Evolutionary conservation across 2,888 invertebrate genomes (phyloP).

Genomic region (Cataglyphis cursor): DNA sequence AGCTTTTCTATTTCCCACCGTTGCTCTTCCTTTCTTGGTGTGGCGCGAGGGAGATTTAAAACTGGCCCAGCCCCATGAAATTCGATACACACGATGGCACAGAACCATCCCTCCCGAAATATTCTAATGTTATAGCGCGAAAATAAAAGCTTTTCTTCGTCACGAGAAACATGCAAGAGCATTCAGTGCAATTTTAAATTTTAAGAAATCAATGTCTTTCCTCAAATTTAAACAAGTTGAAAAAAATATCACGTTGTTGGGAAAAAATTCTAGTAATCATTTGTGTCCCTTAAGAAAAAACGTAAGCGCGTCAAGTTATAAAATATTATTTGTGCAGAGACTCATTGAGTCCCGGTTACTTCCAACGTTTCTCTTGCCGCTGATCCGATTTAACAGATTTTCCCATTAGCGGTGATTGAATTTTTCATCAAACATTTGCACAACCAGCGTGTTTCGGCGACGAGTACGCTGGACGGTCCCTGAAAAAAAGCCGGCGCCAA

Average conservation of each 20-base stretch:
- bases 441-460: slow-evolving; percentile 19
- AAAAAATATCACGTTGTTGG: not conserved
- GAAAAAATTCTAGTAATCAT: not conserved
- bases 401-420: slow-evolving; percentile 55
- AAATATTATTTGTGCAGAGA: slow-evolving; percentile 22
- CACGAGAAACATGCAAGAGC: not conserved
- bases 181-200: not conserved
- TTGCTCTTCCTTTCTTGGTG: slow-evolving; percentile 42
- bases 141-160: not conserved
- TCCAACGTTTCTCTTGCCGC: not conserved
- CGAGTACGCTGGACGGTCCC: not conserved
- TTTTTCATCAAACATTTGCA: slow-evolving; percentile 55
- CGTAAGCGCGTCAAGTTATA: not conserved
- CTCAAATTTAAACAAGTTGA: not conserved
- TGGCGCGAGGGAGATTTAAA: slow-evolving; percentile 33
- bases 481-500: slow-evolving; percentile 45
- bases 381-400: slow-evolving; percentile 49
- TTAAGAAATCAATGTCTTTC: not conserved
- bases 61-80: slow-evolving; percentile 14
- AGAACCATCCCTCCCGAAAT: not conserved
- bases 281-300: not conserved
- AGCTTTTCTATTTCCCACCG: slow-evolving; percentile 56
- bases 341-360: not conserved
- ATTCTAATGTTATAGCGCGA: not conserved
- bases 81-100: slow-evolving; percentile 25